Base-by-base conservation (phyloP, 2,797 vertebrate genomes). In the Gymnothorax reevesii region DNA sequence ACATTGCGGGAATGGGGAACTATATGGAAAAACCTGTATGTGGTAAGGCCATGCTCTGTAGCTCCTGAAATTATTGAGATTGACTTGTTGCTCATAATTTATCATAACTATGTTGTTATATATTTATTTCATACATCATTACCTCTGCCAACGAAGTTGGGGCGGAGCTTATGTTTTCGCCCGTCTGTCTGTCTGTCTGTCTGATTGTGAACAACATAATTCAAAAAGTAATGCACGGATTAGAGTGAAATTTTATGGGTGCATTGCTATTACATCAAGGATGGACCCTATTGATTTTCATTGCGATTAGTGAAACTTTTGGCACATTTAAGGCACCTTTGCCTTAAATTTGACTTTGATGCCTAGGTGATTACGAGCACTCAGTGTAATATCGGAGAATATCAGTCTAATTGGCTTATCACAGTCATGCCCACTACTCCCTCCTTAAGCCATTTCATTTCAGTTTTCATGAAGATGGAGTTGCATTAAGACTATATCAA, bases 11-110 rank as follows among this genome's bases (percentile, higher is more conserved):
- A 99, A 90, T 99, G 99, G 99, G 97, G 97, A 12, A 98, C 93
- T 94, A 99, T 99, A 91, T 99, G 98, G 98, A 99, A 98, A 88
- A 97, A 99, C 88, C 96, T 99, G 22, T 99, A 97, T 89, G 96
- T 98, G 97, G 99, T 99, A 95, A 91, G 93, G 55, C 69, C 77
- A 12, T 49, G 15, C 9, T 54, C 22, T 57, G 86, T 57, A 71
- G 10, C 52, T 20, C 25, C 57, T 13, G 9, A 7, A 64, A 55
- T 17, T n/a, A 79, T 33, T 25, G 55, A 22, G 52, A 54, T 85
- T 85, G 57, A 62, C 49, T 12, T 62, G 27, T 25, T 66, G 25
- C 54, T 27, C 55, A 82, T 42, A 60, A n/a, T 57, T 59, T 4
- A 25, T 54, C 15, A 17, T 5, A 52, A 17, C 42, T 33, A 20